Evolutionary conservation across 2,888 invertebrate species (phyloP), one percentile per base, ranked within the genome.

Genomic region (Conistra vaccinii): DNA sequence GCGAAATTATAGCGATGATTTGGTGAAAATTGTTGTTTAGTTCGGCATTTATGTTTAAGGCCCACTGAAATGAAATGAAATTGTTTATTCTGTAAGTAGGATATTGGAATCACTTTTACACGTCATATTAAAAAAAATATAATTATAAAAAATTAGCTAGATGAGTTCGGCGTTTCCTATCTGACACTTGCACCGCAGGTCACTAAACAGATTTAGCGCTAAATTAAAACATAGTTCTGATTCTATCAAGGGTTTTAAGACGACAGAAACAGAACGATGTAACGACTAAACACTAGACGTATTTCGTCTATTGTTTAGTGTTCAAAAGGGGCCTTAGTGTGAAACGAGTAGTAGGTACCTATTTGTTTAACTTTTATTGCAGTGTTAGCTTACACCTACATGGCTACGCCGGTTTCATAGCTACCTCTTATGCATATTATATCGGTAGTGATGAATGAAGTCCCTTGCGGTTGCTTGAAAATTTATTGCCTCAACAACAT

Each of bases 381-480:
- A 45, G 32, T 42, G 17, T 61, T 12, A 45, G 12, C 26, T 32
- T 2, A 32, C n/a, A 32, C 17, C 5, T 20, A 32, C 26, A 35
- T 32, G 7, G 4, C n/a, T 51, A 51, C 0, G 9, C 6, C n/a
- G 4, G 51, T 3, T 29, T 35, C 48, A 72, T 39, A 58, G 29
- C 32, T 23, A 51, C 4, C 23, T 48, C 48, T n/a, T 26, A 57
- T 58, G 26, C 51, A 77, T 80, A 73, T 62, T 63, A 26, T 63
- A 63, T 42, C 23, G 55, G 42, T 32, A 83, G 81, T 86, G 84
- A 87, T 86, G 80, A 82, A 80, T 80, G 51, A 65, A 65, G 58
- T 45, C 84, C 35, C 68, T 69, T 57, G 60, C 14, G 70, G 29
- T 69, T 65, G n/a, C 78, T 85, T 76, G 77, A 80, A 84, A 78